Evolutionary conservation across 2,113 vertebrate genomes (phyloP).

Genomic region (Grallaria varia): DNA sequence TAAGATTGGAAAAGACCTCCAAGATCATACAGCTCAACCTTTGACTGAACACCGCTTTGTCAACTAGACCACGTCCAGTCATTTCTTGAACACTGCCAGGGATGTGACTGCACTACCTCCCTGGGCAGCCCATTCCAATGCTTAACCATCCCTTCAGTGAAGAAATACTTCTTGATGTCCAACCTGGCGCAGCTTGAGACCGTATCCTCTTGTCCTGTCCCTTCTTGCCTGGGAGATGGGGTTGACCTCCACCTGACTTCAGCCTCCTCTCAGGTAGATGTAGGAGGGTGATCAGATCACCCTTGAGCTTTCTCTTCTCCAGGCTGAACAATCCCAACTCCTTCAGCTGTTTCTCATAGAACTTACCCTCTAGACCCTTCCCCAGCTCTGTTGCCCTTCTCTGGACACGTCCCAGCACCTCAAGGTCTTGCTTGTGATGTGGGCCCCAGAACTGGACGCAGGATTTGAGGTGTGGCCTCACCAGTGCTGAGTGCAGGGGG

Average conservation of each 20-base stretch:
- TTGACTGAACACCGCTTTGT: fast-evolving
- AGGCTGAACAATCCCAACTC: background rate
- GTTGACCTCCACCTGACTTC: fast-evolving
- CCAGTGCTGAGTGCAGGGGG: background rate
- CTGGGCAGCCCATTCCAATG: background rate
- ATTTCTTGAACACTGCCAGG: background rate
- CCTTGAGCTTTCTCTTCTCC: background rate
- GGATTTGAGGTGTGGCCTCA: background rate
- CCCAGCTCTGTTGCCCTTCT: background rate
- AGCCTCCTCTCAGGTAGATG: fast-evolving
- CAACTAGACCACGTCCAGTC: background rate
- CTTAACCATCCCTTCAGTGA: background rate
- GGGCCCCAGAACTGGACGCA: background rate
- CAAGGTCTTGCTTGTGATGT: fast-evolving
- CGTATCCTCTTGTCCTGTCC: fast-evolving
- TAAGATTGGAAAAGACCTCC: background rate
- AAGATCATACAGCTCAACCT: background rate
- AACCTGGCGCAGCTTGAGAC: background rate
- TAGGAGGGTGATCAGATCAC: background rate
- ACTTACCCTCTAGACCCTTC: background rate
- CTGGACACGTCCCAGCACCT: background rate
- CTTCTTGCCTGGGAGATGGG: background rate
- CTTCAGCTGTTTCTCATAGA: background rate
- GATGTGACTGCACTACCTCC: background rate
- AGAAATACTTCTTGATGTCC: background rate